Base-by-base conservation (phyloP, 2,888 invertebrate species). In the Smittia sp. region DNA sequence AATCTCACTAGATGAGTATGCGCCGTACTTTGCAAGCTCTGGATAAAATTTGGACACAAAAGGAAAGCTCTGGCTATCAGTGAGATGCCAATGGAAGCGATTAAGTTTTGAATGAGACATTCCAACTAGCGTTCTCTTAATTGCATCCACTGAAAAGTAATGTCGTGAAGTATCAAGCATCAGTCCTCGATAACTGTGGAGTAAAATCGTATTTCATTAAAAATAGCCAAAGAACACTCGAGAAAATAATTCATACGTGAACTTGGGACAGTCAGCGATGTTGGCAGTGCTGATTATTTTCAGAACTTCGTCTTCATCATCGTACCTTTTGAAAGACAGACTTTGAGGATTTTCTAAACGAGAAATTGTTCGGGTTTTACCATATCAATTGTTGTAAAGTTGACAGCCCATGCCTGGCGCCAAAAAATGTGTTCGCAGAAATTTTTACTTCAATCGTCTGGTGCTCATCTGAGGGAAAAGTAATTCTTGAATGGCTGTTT, bases 41-140 rank as follows among this genome's bases (percentile, higher is more conserved):
- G 94, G 94, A 73, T 89, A 90, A 75, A 87, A 85, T 24, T 88
- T 87, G 1, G 93, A 87, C 75, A 90, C 88, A 80, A 93, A 89
- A 0, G 97, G 96, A 82, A 96, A 96, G 76, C 95, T 94, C 80
- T 96, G 95, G 13, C 95, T 93, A 81, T 97, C 97, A 3, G 90
- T 90, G 32, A 92, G 85, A 79, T 94, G 93, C 96, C 96, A 96
- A 79, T 97, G 96, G 79, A 97, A 91, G 1, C 93, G 92, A 83
- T 97, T 97, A 76, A 96, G 81, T 82, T 97, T 97, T 77, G 90
- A 89, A 63, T 92, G 89, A 0, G 92, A 89, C 96, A 97, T 96
- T 1, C 91, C 95, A 75, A 93, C 90, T 78, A 97, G 83, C 9
- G 92, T 90, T 11, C 89, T 85, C 77, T 90, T 87, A 46, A 93